Evolutionary conservation across 1,140 invertebrate species (phyloP), one percentile per base, ranked within the genome.

Genomic region (Micrasema longulum): DNA sequence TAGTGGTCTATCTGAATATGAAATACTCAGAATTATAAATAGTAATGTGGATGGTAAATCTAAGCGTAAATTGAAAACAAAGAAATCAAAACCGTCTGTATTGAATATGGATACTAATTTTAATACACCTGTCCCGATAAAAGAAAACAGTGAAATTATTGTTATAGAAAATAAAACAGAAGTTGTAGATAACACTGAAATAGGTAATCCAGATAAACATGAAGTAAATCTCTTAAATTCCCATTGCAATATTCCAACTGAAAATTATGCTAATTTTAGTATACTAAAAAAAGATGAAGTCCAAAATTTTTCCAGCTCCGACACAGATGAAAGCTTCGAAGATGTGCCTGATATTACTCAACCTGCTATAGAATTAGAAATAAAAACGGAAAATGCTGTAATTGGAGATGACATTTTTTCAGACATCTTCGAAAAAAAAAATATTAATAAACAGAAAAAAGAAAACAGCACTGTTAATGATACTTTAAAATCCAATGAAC

Each of bases 321-420:
- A 85, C 48, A 82, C 81, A 77, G 84, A 87, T 73, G 85, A 87
- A 73, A 86, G 87, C 67, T 88, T 88, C 79, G 83, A 87, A 78
- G 87, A 89, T 78, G 87, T 89, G 47, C 77, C 79, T 73, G 82
- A 84, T 72, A 47, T 69, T 11, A 65, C 22, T 3, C 26, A 55
- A 57, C 35, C 45, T 38, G 23, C 35, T 11, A 52, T 71, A 18
- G n/a, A 48, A 66, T 23, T 66, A 38, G 20, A 35, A 48, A 11
- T 53, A 10, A 60, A 65, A 64, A 47, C 78, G 20, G 10, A 47
- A n/a, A n/a, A n/a, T 14, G 18, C 75, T 68, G 78, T 79, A 45
- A 69, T 80, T 69, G 80, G 89, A 41, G 88, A 92, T 78, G 91
- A 93, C 84, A 83, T 92, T 45, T 93, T 92, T 86, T 87, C 87